A percentile compares a stretch with the other conserved stretches of the same genome.
Evolutionary conservation across 2,113 vertebrate genomes (phyloP).

Genomic region (Circaetus cinerascens): DNA sequence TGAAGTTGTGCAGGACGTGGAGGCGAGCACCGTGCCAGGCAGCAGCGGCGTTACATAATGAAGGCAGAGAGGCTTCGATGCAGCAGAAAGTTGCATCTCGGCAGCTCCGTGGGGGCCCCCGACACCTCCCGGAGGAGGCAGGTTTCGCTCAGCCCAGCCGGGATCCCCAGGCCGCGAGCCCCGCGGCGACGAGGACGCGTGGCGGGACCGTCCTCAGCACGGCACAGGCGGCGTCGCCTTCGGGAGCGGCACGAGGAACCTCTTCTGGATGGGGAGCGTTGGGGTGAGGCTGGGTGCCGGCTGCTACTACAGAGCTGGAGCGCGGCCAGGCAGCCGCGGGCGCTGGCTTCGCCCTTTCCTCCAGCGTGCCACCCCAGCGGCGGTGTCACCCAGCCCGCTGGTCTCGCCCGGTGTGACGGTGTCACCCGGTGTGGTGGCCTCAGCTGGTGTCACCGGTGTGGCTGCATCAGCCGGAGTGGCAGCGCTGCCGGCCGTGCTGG

Average conservation of each 20-base stretch:
- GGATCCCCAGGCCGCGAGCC: neutral
- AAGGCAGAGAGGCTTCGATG: constrained; percentile 17
- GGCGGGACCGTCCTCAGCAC: neutral
- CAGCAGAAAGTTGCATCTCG: constrained; percentile 39
- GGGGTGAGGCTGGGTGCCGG: neutral
- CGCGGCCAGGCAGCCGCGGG: neutral
- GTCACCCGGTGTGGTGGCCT: neutral
- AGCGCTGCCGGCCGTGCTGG: neutral
- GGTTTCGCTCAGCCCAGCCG: neutral
- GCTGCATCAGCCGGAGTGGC: neutral
- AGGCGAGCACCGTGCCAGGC: constrained; percentile 23
- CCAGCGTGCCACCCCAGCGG: neutral
- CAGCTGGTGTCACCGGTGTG: neutral
- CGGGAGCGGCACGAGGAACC: neutral
- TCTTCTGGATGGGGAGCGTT: neutral
- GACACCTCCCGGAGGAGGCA: neutral
- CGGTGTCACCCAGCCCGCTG: neutral
- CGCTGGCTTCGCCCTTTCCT: neutral
- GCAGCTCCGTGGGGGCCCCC: neutral
- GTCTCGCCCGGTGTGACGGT: neutral
- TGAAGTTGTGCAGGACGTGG: constrained; percentile 41
- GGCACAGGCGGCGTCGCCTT: neutral
- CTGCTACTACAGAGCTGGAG: neutral
- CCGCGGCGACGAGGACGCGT: fast-evolving
- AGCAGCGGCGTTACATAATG: constrained; percentile 50